Base-by-base conservation (phyloP, 2,797 vertebrate genomes). In the Enteromius anoplus region DNA sequence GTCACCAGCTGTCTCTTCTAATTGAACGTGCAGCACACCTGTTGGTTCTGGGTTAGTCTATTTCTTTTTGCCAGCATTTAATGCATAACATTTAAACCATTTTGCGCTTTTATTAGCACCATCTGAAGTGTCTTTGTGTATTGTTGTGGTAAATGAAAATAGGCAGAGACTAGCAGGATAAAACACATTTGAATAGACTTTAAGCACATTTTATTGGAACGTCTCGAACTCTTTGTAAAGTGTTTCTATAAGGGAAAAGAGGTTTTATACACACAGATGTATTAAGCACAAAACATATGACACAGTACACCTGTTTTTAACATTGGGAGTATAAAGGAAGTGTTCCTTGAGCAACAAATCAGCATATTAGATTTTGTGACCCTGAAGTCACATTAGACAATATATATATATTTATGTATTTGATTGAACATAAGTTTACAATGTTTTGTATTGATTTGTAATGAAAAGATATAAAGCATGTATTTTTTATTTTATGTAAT, bases 1-100 rank as follows among this genome's bases (percentile, higher is more conserved):
- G 49, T 75, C 80, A 45, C 47, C 62, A 68, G 72, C 64, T 75
- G 72, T 82, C 62, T 81, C 23, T 37, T 75, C 17, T 75, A 53
- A 68, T 45, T 75, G 47, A 66, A 58, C 23, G 62, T 68, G 23
- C 12, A 45, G 49, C 64, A 53, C 60, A 82, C 62, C 81, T 82
- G 49, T 75, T 62, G 32, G 45, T 53, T 45, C 68, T 47, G 79
- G 42, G 55, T 42, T 64, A 5, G 37, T 68, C 15, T 5, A 5
- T 58, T 73, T 65, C 70, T 65, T 40, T 8, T 37, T 60, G 73
- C 53, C 34, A 51, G 45, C 3, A 2, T 45, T 76, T 75, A 76
- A 69, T 76, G 72, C 47, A 76, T 82, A 68, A 75, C 64, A 58
- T 82, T 76, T 19, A 76, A 76, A 34, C 29, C 1, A 0, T 64